Percentiles rank a stretch among this genome's conserved stretches.
These are phyloP conservation scores for Conus canariensis DNA, from an alignment of 2,888 invertebrate species.

Conservation along the genomic window DNA sequence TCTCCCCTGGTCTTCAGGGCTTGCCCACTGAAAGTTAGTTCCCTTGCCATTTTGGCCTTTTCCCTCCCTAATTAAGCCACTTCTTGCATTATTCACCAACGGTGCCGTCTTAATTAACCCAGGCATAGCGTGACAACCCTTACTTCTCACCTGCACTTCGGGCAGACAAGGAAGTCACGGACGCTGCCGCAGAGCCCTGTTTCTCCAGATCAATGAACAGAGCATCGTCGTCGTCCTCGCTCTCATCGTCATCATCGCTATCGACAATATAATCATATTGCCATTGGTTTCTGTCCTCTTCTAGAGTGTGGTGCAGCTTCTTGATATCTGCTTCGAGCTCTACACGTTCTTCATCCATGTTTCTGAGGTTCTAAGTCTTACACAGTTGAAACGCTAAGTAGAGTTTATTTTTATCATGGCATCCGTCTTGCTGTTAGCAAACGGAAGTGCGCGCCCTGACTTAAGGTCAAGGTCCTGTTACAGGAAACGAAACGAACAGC, in stretches of 20 bases:
- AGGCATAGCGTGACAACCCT: not conserved
- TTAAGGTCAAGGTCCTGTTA: conserved; percentile 3
- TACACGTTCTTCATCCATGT: conserved; percentile 40
- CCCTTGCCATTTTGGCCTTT: not conserved
- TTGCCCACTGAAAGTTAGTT: not conserved
- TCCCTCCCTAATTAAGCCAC: not conserved
- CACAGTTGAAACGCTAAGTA: not conserved
- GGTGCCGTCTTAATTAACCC: not conserved
- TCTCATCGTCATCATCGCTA: conserved; percentile 57
- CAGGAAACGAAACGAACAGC: conserved; percentile 1
- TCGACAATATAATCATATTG: conserved; percentile 36
- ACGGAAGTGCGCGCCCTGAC: conserved; percentile 17
- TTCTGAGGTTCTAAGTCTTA: not conserved
- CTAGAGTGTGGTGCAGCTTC: conserved; percentile 62
- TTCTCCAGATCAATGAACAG: conserved; percentile 38
- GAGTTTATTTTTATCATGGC: too few relatives aligned
- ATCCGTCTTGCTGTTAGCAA: too few relatives aligned
- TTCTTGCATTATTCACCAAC: not conserved
- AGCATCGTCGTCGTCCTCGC: conserved; percentile 56
- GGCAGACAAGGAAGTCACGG: conserved; percentile 24
- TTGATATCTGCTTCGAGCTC: conserved; percentile 66
- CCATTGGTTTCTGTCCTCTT: conserved; percentile 54
- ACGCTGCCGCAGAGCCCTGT: conserved; percentile 34
- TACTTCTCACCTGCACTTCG: conserved; percentile 24
- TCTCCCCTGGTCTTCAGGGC: not conserved